These are phyloP conservation scores for Helicolenus hilgendorfi DNA, from an alignment of 2,797 vertebrate genomes.

Conservation along the genomic window DNA sequence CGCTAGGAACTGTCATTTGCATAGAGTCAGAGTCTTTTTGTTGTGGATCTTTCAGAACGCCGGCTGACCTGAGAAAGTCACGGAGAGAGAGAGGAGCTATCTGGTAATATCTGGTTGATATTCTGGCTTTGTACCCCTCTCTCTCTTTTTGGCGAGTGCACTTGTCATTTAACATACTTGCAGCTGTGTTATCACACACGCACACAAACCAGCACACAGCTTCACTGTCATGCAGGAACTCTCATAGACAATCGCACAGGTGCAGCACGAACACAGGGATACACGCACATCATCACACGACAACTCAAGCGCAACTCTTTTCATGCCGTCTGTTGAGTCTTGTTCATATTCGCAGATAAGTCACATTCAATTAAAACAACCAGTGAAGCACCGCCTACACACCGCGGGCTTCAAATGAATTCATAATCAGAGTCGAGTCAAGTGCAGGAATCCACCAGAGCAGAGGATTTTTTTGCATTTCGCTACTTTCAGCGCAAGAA, in stretches of 20 bases:
- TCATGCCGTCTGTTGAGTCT: constrained; percentile 26
- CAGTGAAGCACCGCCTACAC: constrained; percentile 25
- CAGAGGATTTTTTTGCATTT: background rate
- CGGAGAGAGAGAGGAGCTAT: background rate
- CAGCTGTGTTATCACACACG: background rate
- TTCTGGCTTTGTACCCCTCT: background rate
- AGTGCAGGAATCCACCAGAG: constrained; percentile 12
- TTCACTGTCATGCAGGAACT: background rate
- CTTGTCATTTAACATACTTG: background rate
- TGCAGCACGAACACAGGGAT: background rate
- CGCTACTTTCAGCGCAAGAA: background rate
- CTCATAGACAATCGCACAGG: background rate
- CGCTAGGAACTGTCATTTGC: constrained; percentile 16
- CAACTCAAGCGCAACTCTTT: constrained; percentile 10
- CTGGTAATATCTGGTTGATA: background rate
- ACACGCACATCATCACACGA: background rate
- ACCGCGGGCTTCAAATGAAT: constrained; percentile 30
- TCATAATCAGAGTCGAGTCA: constrained; percentile 39
- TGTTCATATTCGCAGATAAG: constrained; percentile 29
- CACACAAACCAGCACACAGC: background rate
- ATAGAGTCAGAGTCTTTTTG: background rate
- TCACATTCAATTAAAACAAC: constrained; percentile 63
- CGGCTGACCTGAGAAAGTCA: background rate
- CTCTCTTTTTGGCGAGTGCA: background rate
- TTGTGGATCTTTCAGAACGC: background rate